phyloP scores from a whole-genome alignment of 1,140 invertebrate species.

The Drosophila repletoides region DNA sequence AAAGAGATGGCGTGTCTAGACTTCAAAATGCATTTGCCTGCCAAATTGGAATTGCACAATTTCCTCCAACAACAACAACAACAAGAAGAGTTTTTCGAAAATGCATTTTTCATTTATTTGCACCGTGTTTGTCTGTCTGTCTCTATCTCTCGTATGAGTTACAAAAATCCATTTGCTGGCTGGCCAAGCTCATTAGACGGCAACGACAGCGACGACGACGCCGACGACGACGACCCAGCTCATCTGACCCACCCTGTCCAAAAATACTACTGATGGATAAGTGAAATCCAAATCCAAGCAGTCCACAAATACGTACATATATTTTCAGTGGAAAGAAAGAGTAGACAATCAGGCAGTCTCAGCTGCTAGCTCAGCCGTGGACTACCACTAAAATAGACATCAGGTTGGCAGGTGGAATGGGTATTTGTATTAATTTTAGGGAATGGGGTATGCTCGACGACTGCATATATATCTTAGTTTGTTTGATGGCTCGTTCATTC shows the following conservation, averaged over 20 bases:
- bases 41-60: conserved; percentile 53
- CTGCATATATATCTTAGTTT: conserved; percentile 16
- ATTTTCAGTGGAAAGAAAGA: conserved; percentile 6
- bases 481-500: no score
- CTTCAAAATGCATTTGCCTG: conserved; percentile 44
- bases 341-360: conserved; percentile 41
- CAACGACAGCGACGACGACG: conserved; percentile 5
- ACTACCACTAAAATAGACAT: conserved; percentile 68
- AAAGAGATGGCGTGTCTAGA: no score
- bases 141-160: conserved; percentile 74
- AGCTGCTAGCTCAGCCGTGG: conserved; percentile 34
- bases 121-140: conserved; percentile 38
- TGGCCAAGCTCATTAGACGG: conserved; percentile 68
- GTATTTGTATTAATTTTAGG: not conserved
- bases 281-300: conserved; percentile 46
- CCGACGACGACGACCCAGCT: conserved; percentile 11
- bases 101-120: conserved; percentile 72
- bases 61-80: conserved; percentile 13
- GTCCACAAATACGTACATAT: conserved; percentile 18
- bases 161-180: conserved; percentile 74
- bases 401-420: conserved; percentile 62
- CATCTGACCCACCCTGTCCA: conserved; percentile 25
- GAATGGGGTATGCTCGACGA: not conserved
- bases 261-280: conserved; percentile 35
- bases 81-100: no score